A percentile compares a stretch with the other conserved stretches of the same genome.
Conservation (phyloP, 2,797 vertebrate genomes). For the Semaprochilodus insignis region DNA sequence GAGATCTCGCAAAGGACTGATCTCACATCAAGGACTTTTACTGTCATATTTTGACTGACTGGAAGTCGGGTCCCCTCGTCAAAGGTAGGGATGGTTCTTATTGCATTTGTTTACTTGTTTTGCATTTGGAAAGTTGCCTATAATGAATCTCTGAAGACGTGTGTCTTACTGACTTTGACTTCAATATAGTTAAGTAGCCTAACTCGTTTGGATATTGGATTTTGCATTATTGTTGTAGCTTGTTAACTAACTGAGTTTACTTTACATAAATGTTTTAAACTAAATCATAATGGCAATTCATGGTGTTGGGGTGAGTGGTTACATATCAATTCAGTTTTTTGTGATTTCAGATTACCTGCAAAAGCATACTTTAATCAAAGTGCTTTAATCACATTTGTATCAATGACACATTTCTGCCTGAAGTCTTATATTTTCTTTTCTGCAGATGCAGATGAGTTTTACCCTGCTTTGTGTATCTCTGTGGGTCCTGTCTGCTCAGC, state of each 20-base stretch:
- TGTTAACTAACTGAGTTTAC: neutral
- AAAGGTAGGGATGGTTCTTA: conserved; percentile 41
- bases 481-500: conserved; percentile 44
- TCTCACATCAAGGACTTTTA: conserved; percentile 5
- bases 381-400: too few species aligned
- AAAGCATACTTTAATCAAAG: too few species aligned
- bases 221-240: neutral
- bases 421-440: conserved; percentile 1
- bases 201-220: neutral
- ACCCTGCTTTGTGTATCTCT: conserved; percentile 47
- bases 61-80: conserved; percentile 7
- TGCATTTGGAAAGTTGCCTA: neutral
- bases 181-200: neutral
- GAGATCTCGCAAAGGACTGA: neutral
- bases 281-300: too few species aligned
- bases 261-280: neutral
- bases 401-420: neutral
- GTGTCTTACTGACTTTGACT: neutral
- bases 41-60: conserved; percentile 19
- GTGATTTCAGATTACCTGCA: too few species aligned
- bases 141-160: neutral
- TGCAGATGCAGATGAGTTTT: conserved; percentile 51
- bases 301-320: too few species aligned
- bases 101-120: neutral
- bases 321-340: too few species aligned